Evolutionary conservation across 2,888 invertebrate genomes (phyloP), one percentile per base, ranked within the genome.

Genomic region (Celastrina argiolus): DNA sequence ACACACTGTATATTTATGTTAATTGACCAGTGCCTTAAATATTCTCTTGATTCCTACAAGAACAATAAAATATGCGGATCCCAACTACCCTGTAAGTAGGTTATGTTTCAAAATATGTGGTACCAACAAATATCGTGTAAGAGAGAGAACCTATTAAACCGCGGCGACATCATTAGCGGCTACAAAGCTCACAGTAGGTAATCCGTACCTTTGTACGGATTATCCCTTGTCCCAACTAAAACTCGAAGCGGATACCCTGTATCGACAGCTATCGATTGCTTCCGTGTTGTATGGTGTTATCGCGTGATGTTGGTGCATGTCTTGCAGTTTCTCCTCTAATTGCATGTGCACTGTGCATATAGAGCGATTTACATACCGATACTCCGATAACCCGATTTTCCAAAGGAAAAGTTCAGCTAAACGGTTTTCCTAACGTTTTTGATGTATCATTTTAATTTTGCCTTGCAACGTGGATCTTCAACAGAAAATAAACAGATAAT

Each of bases 261-360:
- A 59, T 59, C 34, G 59, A 59, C 16, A 10, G n/a, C 36, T 18
- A 36, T 18, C 18, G 36, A 22, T 61, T 22, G 22, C 41, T 58
- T 58, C 65, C 65, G 58, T 56, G 26, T 36, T 64, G 58, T 41
- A 41, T 65, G 65, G 12, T 65, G 58, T 26, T 28, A 65, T 65
- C 58, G 65, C 65, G 65, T 58, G 65, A 58, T 58, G 39, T 31
- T 31, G 12, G 56, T 56, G 58, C 58, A 56, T 41, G 65, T 65
- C 39, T 41, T 31, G 26, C 41, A 58, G 65, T 65, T 28, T 65
- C 56, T 41, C 56, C 36, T 42, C 28, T 65, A 56, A 65, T 65
- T 65, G 64, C 64, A 56, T 58, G 58, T 65, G 65, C 65, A 65
- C 64, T 34, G 31, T 22, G 51, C 51, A 51, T 51, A 51, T 34